Base-by-base conservation (phyloP, 2,797 vertebrate species). In the Loris lydekkerianus region DNA sequence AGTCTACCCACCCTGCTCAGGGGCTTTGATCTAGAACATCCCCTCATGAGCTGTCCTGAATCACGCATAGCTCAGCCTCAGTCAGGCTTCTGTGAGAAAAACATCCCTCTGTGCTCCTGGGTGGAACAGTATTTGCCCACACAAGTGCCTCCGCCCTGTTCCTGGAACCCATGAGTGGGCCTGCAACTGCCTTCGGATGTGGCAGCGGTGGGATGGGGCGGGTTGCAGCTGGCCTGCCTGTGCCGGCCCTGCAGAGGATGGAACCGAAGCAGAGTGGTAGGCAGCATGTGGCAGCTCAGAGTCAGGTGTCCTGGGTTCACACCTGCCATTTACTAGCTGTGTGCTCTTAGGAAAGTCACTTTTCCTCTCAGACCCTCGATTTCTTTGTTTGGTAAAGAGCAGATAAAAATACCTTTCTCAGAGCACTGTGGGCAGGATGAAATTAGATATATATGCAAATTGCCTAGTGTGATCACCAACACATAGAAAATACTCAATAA, bases 391-490 rank as follows among this genome's bases (percentile, higher is more conserved):
- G 88, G 76, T 53, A 93, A 90, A 46, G 84, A 89, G 65, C 49
- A 56, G 82, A 72, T 91, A 89, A 96, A 97, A 95, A 85, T 93
- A 91, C 2, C 69, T 91, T 61, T 76, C 85, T 94, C 73, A 70
- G 86, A 75, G 69, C 25, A 8, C 75, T 89, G 76, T 77, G 86
- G 91, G 82, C 34, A 70, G 93, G 86, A 69, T 94, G 84, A 87
- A 96, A 96, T 89, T 94, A 95, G 96, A 70, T 58, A 20, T 7
- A 2, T 76, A 86, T 84, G 91, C 91, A 96, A 96, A 96, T 85
- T 25, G 75, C 21, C n/a, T 31, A 73, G 40, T 20, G 17, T 11
- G 56, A 75, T 67, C 40, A 69, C 8, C 10, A 34, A 82, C 53
- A 70, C 10, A 4, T 7, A 84, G 75, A 63, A 87, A 72, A 83